Conservation (phyloP, 2,888 invertebrate genomes). For the Phengaris alcon region DNA sequence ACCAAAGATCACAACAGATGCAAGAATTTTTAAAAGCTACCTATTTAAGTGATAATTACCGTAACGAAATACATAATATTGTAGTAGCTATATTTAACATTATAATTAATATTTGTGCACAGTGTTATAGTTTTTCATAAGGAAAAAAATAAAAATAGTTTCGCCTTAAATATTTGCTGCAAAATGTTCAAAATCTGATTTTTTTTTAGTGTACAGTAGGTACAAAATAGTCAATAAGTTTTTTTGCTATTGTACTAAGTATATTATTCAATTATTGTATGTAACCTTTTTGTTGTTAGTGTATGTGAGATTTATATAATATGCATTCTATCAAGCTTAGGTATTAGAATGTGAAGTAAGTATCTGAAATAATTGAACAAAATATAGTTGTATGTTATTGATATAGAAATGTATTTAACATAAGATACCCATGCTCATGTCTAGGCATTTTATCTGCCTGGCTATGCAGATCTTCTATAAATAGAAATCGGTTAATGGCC, state of each 20-base stretch:
- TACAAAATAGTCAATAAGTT: conserved; percentile 15
- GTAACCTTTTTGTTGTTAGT: conserved; percentile 10
- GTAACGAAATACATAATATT: conserved; percentile 2
- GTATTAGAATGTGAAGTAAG: neutral
- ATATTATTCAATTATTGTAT: neutral
- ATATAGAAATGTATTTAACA: conserved; percentile 5
- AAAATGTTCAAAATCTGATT: neutral
- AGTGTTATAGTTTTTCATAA: neutral
- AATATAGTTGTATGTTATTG: conserved; percentile 1
- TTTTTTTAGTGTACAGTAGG: neutral
- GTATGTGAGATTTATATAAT: conserved; percentile 8
- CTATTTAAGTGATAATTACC: neutral
- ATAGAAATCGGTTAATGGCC: too few relatives aligned
- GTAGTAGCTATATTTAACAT: neutral
- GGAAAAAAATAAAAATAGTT: neutral
- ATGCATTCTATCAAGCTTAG: neutral
- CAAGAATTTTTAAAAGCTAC: neutral
- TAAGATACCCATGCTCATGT: neutral
- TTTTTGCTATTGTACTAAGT: conserved; percentile 7
- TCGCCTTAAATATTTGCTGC: neutral
- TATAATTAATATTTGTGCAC: neutral
- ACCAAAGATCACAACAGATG: neutral
- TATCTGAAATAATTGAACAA: conserved; percentile 19
- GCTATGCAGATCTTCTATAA: neutral
- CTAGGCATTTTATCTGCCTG: neutral